Percentiles rank a stretch among this genome's conserved stretches.
Evolutionary conservation across 1,140 invertebrate genomes (phyloP).

Genomic region (Daktulosphaira vitifoliae): DNA sequence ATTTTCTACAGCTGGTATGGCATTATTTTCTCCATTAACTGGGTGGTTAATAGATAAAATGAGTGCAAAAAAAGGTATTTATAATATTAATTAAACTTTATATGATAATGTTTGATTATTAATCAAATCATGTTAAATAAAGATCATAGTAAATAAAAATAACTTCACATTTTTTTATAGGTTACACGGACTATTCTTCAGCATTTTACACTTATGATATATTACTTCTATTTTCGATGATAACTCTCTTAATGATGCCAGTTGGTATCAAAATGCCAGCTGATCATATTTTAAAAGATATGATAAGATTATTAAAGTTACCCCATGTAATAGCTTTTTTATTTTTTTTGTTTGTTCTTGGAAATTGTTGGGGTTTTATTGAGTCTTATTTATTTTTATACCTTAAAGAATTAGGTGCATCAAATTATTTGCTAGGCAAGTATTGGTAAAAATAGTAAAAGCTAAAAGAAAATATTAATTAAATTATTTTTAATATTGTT

Average conservation of each 20-base stretch:
- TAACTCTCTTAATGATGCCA: constrained; percentile 61
- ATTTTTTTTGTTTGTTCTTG: constrained; percentile 63
- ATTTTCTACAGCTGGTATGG: constrained; percentile 69
- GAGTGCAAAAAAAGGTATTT: constrained; percentile 40
- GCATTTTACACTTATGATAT: constrained; percentile 67
- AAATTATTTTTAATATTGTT: neutral
- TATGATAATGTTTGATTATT: constrained; percentile 41
- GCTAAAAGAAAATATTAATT: constrained; percentile 3
- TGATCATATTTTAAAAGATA: constrained; percentile 59
- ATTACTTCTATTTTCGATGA: constrained; percentile 56
- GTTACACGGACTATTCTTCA: constrained; percentile 66
- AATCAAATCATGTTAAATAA: constrained; percentile 45
- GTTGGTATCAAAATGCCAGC: constrained; percentile 60
- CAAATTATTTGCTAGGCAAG: constrained; percentile 68
- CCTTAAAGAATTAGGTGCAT: constrained; percentile 66
- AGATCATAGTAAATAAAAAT: neutral
- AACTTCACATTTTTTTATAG: constrained; percentile 42
- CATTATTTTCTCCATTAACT: constrained; percentile 68
- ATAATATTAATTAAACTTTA: too few relatives aligned
- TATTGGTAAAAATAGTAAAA: constrained; percentile 29
- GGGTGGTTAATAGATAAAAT: constrained; percentile 65
- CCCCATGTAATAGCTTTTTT: constrained; percentile 66
- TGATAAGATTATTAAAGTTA: constrained; percentile 61
- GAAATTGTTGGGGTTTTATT: constrained; percentile 75
- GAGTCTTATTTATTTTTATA: constrained; percentile 77